These are phyloP conservation scores for Drosophila pachea DNA, from an alignment of 1,140 invertebrate species.

Conservation along the genomic window DNA sequence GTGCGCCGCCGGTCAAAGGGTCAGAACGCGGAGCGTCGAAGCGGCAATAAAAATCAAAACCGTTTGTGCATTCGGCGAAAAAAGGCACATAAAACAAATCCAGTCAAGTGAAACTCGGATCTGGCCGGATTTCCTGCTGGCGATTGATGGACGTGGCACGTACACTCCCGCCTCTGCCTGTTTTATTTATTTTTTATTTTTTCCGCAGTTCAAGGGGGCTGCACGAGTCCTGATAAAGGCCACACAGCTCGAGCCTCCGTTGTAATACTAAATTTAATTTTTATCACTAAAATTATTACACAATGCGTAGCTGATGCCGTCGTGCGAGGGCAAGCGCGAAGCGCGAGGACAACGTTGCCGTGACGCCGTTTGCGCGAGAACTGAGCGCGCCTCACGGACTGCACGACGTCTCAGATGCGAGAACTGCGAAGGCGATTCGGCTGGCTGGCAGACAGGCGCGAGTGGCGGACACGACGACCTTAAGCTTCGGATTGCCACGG, in stretches of 20 bases:
- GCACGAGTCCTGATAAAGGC: not conserved
- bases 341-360: slow-evolving; percentile 19
- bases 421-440: slow-evolving; percentile 13
- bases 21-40: slow-evolving; percentile 9
- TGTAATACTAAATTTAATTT: slow-evolving; percentile 31
- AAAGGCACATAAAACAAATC: slow-evolving; percentile 40
- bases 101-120: slow-evolving; percentile 43
- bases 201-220: slow-evolving; percentile 15
- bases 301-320: slow-evolving; percentile 19
- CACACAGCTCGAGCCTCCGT: not conserved
- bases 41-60: slow-evolving; percentile 70
- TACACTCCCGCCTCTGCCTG: slow-evolving; percentile 25
- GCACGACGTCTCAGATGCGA: slow-evolving; percentile 29
- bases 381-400: slow-evolving; percentile 29
- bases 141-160: slow-evolving; percentile 60
- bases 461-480: slow-evolving; percentile 41
- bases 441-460: slow-evolving; percentile 10
- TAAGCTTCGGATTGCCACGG: slow-evolving; percentile 56
- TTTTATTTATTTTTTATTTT: not conserved
- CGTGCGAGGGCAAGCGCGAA: slow-evolving; percentile 7
- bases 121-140: slow-evolving; percentile 14
- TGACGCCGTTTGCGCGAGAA: slow-evolving; percentile 43
- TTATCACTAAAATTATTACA: slow-evolving; percentile 35
- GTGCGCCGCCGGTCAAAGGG: not conserved
- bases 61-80: slow-evolving; percentile 37